A percentile compares a stretch with the other conserved stretches of the same genome.
Conservation (phyloP, 1,140 invertebrate species). For the Halyomorpha halys region DNA sequence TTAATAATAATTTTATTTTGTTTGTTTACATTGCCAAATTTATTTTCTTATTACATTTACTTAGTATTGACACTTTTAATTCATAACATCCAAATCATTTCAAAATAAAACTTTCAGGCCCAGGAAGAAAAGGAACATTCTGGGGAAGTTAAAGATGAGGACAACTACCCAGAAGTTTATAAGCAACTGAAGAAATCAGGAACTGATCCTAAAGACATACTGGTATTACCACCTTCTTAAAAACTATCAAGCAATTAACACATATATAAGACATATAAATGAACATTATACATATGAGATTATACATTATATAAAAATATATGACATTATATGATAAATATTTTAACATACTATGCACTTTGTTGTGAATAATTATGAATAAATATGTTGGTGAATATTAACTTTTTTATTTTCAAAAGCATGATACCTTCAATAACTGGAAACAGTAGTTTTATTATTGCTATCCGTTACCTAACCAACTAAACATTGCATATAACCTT, state of each 20-base stretch:
- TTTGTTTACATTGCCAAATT: too few species aligned
- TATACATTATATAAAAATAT: slow-evolving; percentile 1
- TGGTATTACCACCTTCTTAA: slow-evolving; percentile 26
- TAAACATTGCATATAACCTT: background rate
- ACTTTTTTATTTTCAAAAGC: slow-evolving; percentile 16
- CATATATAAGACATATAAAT: background rate
- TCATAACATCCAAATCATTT: too few species aligned
- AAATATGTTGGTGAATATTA: slow-evolving; percentile 14
- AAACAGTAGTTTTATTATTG: background rate
- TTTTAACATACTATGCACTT: slow-evolving; percentile 3
- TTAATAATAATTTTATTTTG: too few species aligned
- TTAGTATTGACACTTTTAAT: too few species aligned
- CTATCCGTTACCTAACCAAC: background rate
- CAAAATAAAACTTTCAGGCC: background rate
- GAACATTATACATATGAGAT: background rate
- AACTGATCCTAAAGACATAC: slow-evolving; percentile 29
- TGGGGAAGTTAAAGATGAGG: slow-evolving; percentile 28
- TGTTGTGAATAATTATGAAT: slow-evolving; percentile 16
- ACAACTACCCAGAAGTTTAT: slow-evolving; percentile 30
- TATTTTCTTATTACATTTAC: too few species aligned
- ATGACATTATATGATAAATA: background rate
- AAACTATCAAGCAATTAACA: slow-evolving; percentile 6
- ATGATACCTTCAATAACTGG: slow-evolving; percentile 12
- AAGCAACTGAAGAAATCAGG: slow-evolving; percentile 31
- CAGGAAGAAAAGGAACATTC: slow-evolving; percentile 11